Base-by-base conservation (phyloP, 2,113 vertebrate species). In the Pica pica region DNA sequence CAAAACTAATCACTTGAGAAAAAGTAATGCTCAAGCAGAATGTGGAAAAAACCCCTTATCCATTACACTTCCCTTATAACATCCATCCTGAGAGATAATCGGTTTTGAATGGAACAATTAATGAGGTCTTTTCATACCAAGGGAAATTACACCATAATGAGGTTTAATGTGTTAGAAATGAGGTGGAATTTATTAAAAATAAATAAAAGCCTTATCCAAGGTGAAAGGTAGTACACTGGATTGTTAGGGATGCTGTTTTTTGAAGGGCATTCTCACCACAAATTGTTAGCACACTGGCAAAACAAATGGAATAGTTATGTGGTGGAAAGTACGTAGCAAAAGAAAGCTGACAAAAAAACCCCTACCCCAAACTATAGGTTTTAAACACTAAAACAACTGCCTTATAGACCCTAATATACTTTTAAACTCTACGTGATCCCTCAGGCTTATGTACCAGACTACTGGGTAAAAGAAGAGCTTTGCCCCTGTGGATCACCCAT, bases 1-100 rank as follows among this genome's bases (percentile, higher is more conserved):
- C 55, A 94, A 94, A 95, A 83, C 79, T 96, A 97, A 98, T 97
- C 93, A 96, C 77, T 50, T 1, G 9, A 61, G 79, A 93, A 96
- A 96, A 95, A 86, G n/a, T 90, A 96, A 92, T 16, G 24, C 64
- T 96, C 46, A 56, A 89, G 57, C 65, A 68, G 37, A 49, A 73
- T 41, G 42, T 47, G 55, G 68, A 30, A 75, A 87, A 87, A 92
- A 69, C 0, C 20, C 49, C 33, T 76, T 81, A 84, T 59, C 61
- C 74, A n/a, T 91, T 94, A 69, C 28, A 47, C 20, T 83, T 79
- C 31, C 46, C 55, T 52, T 93, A 31, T 65, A 92, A 44, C 41
- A 87, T 33, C 26, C n/a, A 67, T 79, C 49, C 69, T 74, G 74
- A 84, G 73, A 85, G 46, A 86, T 60, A 97, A 94, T 64, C 0